Percentiles rank a stretch among this genome's conserved stretches.
phyloP scores from a whole-genome alignment of 2,113 vertebrate genomes.

The Cephalophus harveyi region DNA sequence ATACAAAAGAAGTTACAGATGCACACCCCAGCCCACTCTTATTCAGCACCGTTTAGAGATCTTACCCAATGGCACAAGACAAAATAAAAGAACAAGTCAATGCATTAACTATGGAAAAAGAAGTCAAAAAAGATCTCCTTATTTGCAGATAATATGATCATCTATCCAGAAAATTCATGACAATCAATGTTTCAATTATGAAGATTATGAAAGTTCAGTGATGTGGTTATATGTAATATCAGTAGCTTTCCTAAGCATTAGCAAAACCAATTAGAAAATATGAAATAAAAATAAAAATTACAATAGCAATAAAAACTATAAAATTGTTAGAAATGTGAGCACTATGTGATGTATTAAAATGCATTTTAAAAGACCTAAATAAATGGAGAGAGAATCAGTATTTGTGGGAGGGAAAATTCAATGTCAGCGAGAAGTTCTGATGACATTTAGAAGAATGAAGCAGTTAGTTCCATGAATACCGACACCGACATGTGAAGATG shows the following conservation, averaged over 20 bases:
- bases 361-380: background rate
- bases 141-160: background rate
- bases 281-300: slow-evolving; percentile 14
- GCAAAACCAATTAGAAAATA: background rate
- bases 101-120: background rate
- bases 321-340: background rate
- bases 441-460: background rate
- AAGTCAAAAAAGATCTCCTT: background rate
- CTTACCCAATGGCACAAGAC: background rate
- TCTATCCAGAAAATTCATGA: background rate
- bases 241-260: background rate
- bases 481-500: background rate
- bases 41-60: background rate
- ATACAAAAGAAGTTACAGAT: background rate
- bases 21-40: background rate
- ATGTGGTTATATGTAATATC: background rate
- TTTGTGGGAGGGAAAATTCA: background rate
- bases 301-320: background rate
- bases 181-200: background rate
- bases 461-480: too few relatives aligned
- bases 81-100: background rate
- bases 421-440: background rate
- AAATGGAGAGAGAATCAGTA: background rate
- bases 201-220: background rate
- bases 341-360: background rate